These are phyloP conservation scores for Bombus polaris DNA, from an alignment of 1,140 invertebrate genomes.

Conservation along the genomic window DNA sequence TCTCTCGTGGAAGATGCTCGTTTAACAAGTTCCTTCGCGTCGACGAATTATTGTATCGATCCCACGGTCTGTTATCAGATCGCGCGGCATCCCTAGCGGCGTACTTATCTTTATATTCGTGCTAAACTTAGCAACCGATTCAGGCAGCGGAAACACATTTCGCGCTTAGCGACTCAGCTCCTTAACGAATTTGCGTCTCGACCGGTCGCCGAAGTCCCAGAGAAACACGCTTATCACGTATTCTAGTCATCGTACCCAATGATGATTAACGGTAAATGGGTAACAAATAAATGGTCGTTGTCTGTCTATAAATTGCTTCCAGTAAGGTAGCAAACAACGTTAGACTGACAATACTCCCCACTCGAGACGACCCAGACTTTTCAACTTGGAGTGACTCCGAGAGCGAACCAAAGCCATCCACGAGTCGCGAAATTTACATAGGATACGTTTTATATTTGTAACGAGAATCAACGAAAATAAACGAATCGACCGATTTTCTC, in stretches of 20 bases:
- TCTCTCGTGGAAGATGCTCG: neutral
- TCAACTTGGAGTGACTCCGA: constrained; percentile 7
- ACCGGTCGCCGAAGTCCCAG: neutral
- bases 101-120: neutral
- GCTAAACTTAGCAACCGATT: neutral
- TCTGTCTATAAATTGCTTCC: neutral
- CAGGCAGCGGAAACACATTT: neutral
- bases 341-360: neutral
- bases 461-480: constrained; percentile 53
- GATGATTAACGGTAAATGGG: neutral
- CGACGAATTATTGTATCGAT: neutral
- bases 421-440: constrained; percentile 44
- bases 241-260: constrained; percentile 18
- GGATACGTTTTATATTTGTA: constrained; percentile 55
- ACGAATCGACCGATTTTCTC: constrained; percentile 42
- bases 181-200: neutral
- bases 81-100: neutral
- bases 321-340: neutral
- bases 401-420: constrained; percentile 27
- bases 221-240: constrained; percentile 6
- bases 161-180: neutral
- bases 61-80: too few relatives aligned
- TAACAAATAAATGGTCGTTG: neutral
- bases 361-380: neutral
- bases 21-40: constrained; percentile 25